Evolutionary conservation across 2,113 vertebrate species (phyloP).

Genomic region (Scatophagus argus): DNA sequence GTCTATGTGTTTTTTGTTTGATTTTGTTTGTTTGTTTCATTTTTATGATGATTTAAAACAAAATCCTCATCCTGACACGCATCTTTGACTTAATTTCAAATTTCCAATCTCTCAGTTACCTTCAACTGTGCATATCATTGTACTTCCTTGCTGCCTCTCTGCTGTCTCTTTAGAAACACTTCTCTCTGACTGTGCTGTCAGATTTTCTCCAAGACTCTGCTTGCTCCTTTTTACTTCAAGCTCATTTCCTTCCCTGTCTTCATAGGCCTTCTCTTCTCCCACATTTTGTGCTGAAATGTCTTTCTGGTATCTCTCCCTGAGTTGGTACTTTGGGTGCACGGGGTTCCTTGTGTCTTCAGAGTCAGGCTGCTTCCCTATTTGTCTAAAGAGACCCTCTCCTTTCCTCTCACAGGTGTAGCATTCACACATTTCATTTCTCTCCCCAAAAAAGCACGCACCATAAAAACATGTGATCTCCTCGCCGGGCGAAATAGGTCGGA

Average conservation of each 20-base stretch:
- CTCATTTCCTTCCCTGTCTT: constrained; percentile 26
- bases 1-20: too few relatives aligned
- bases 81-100: constrained; percentile 44
- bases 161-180: constrained; percentile 62
- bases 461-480: constrained; percentile 97
- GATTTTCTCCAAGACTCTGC: constrained; percentile 27
- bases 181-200: constrained; percentile 34
- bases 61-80: neutral
- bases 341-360: constrained; percentile 77
- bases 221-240: constrained; percentile 37
- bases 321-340: constrained; percentile 86
- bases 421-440: constrained; percentile 94
- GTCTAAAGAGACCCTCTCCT: constrained; percentile 89
- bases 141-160: constrained; percentile 47
- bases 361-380: constrained; percentile 75
- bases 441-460: constrained; percentile 93
- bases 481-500: constrained; percentile 91
- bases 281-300: constrained; percentile 69
- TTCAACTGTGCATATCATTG: constrained; percentile 52
- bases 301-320: constrained; percentile 87
- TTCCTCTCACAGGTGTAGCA: constrained; percentile 94
- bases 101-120: constrained; percentile 77
- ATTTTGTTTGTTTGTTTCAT: too few relatives aligned
- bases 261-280: constrained; percentile 35
- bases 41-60: too few relatives aligned